Percentiles rank a stretch among this genome's conserved stretches.
phyloP scores from a whole-genome alignment of 2,113 vertebrate genomes.

The Dascyllus trimaculatus region DNA sequence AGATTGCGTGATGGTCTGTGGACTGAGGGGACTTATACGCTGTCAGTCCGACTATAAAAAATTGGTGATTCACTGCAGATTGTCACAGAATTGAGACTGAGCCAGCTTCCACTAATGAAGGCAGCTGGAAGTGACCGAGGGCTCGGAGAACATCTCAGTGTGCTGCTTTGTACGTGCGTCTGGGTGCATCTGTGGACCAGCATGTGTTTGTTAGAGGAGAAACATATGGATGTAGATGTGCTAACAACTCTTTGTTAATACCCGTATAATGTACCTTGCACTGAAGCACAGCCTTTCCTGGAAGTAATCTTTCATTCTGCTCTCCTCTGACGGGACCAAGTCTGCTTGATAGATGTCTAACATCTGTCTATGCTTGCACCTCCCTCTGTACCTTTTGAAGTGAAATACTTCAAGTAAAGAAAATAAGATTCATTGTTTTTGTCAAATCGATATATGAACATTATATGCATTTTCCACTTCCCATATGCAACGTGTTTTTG shows the following conservation, averaged over 20 bases:
- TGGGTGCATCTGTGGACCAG: slow-evolving; percentile 2
- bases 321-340: not conserved
- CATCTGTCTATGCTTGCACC: slow-evolving; percentile 46
- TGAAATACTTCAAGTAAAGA: slow-evolving; percentile 1
- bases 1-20: not conserved
- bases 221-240: not conserved
- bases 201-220: slow-evolving; percentile 1
- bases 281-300: slow-evolving; percentile 14
- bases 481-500: no score
- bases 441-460: not conserved
- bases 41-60: slow-evolving; percentile 31
- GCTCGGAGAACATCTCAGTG: not conserved
- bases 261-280: slow-evolving; percentile 1
- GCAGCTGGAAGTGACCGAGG: not conserved
- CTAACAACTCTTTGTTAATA: not conserved
- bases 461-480: not conserved
- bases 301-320: slow-evolving; percentile 35
- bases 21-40: not conserved
- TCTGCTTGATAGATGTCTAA: slow-evolving; percentile 35
- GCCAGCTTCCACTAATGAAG: slow-evolving; percentile 12
- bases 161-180: not conserved
- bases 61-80: slow-evolving; percentile 33
- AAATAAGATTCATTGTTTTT: not conserved
- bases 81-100: slow-evolving; percentile 16
- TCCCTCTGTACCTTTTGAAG: slow-evolving; percentile 24